Evolutionary conservation across 2,888 invertebrate species (phyloP), one percentile per base, ranked within the genome.

Genomic region (Parnassius orleans): DNA sequence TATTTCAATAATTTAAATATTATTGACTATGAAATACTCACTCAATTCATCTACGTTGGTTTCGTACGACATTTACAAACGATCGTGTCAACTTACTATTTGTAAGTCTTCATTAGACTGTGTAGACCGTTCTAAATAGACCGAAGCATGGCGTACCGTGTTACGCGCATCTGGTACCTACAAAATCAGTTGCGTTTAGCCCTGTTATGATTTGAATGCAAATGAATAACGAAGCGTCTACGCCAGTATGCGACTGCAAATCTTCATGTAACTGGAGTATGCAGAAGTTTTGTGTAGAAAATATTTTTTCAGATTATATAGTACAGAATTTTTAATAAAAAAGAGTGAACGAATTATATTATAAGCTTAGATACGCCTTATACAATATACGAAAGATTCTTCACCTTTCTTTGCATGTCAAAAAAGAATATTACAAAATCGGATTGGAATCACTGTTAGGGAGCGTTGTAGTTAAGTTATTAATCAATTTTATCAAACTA

Each of bases 141-240:
- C 60, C 64, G 61, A 46, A 61, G 51, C 54, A 57, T 14, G 44
- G 54, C 52, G 14, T 55, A 59, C n/a, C 52, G 50, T 60, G 69
- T 68, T 42, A 50, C 66, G 68, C 73, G 68, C 76, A 79, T 72
- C 69, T 78, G 81, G 74, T 76, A 74, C 69, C 7, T 33, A 33
- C 33, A 5, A 66, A 76, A 80, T 84, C 77, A 78, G 71, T 71
- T 66, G 70, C 70, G 74, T 69, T 72, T 71, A 74, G 73, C 65
- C 67, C 73, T 72, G 72, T 77, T 75, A 77, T 47, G 48, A 14
- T 74, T 72, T 66, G 63, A 66, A 52, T 64, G 61, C 68, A 73
- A 66, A 66, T 65, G 69, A 69, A 76, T 48, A 80, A 77, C 74
- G 73, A 70, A 69, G 62, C 68, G 68, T 70, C 42, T 42, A 70